Conservation (phyloP, 2,888 invertebrate genomes). For the Barypeithes pellucidus region DNA sequence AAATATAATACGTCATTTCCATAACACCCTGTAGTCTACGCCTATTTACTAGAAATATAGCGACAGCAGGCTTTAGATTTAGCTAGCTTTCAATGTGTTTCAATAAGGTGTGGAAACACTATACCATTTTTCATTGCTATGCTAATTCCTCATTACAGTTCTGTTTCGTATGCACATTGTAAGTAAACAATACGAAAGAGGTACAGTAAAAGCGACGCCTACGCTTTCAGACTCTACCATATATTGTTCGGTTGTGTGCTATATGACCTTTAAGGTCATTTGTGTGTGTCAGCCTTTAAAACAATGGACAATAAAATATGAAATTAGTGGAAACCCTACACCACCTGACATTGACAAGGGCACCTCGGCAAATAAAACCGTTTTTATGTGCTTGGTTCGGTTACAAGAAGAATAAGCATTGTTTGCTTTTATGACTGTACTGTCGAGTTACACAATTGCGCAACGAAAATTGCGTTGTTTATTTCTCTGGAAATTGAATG, state of each 20-base stretch:
- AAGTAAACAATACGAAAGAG: neutral
- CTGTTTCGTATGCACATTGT: constrained; percentile 3
- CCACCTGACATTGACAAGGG: constrained; percentile 41
- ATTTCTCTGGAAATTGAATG: too few species aligned
- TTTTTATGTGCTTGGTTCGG: constrained; percentile 24
- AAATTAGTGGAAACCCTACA: constrained; percentile 34
- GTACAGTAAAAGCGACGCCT: constrained; percentile 1
- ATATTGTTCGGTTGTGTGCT: constrained; percentile 9
- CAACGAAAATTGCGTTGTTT: too few species aligned
- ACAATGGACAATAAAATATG: constrained; percentile 35
- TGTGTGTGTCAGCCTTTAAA: constrained; percentile 16
- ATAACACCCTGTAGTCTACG: too few species aligned
- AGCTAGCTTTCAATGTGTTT: too few species aligned
- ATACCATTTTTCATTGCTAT: neutral
- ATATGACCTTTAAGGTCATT: constrained; percentile 33
- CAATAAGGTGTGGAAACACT: too few species aligned
- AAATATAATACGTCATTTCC: too few species aligned
- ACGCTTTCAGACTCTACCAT: neutral
- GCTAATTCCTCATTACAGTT: neutral
- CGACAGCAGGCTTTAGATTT: too few species aligned
- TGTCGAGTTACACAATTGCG: too few species aligned
- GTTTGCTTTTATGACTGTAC: neutral
- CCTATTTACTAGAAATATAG: too few species aligned
- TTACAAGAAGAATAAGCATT: constrained; percentile 16
- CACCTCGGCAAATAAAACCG: constrained; percentile 17